Evolutionary conservation across 2,113 vertebrate species (phyloP).

Genomic region (Thryonomys swinderianus): DNA sequence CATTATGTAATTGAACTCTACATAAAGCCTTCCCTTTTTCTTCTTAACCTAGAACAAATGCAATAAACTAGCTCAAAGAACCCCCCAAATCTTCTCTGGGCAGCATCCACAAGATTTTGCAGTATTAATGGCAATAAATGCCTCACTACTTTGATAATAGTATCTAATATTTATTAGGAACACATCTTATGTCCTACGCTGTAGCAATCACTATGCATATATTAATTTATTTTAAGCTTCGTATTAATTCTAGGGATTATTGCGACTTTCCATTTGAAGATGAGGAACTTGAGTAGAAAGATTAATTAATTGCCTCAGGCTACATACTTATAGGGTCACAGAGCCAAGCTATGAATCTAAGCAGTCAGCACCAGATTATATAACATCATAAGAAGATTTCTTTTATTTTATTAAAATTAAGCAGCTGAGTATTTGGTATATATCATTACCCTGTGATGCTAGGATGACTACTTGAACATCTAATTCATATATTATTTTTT

Average conservation of each 20-base stretch:
- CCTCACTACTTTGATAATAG: background rate
- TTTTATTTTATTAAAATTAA: background rate
- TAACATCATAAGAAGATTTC: background rate
- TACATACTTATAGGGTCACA: background rate
- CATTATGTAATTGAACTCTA: background rate
- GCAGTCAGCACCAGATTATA: background rate
- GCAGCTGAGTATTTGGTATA: background rate
- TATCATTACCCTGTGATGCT: background rate
- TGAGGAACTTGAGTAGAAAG: background rate
- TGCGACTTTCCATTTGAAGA: background rate
- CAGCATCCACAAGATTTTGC: background rate
- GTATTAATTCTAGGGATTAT: background rate
- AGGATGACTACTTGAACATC: background rate
- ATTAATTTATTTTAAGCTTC: background rate
- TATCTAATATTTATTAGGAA: constrained; percentile 11
- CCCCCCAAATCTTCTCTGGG: background rate
- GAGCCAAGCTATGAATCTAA: background rate
- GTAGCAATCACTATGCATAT: background rate
- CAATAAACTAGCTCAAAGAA: background rate
- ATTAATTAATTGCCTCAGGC: background rate
- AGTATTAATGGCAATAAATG: background rate
- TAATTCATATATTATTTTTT: background rate
- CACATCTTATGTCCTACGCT: background rate
- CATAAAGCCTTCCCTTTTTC: background rate
- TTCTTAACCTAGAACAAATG: background rate